These are phyloP conservation scores for Popillia japonica DNA, from an alignment of 1,140 invertebrate genomes.

Conservation along the genomic window DNA sequence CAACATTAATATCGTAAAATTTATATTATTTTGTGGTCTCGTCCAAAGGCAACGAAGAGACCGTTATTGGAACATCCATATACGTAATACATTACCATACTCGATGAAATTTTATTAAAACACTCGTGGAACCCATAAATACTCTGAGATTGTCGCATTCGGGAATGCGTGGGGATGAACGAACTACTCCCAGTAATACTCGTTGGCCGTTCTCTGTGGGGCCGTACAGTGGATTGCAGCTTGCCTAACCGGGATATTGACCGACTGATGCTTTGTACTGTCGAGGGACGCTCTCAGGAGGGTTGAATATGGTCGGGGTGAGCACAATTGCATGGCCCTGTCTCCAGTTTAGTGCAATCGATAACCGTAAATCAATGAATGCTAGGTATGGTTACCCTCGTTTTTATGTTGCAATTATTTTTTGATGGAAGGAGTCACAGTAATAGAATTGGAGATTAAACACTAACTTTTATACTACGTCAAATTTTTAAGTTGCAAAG, in stretches of 20 bases:
- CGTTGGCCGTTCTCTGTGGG: too few relatives aligned
- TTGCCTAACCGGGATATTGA: background rate
- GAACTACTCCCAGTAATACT: too few relatives aligned
- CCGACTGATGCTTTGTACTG: constrained; percentile 20
- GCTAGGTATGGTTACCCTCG: background rate
- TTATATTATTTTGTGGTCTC: background rate
- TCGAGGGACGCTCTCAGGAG: background rate
- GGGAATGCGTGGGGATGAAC: background rate
- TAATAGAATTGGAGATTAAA: too few relatives aligned
- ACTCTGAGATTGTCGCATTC: background rate
- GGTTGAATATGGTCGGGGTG: constrained; percentile 26
- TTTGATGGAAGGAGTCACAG: too few relatives aligned
- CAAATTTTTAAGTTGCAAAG: too few relatives aligned
- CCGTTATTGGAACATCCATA: background rate
- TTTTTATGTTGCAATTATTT: background rate
- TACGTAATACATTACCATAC: constrained; percentile 4
- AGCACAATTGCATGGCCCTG: background rate
- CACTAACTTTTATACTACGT: too few relatives aligned
- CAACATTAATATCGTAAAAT: constrained; percentile 15
- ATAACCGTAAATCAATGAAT: background rate
- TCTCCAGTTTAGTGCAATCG: background rate
- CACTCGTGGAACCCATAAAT: background rate
- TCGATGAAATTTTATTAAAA: constrained; percentile 29
- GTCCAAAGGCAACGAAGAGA: background rate
- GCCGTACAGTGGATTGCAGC: too few relatives aligned